Evolutionary conservation across 2,888 invertebrate genomes (phyloP).

Genomic region (Andrena flavipes): DNA sequence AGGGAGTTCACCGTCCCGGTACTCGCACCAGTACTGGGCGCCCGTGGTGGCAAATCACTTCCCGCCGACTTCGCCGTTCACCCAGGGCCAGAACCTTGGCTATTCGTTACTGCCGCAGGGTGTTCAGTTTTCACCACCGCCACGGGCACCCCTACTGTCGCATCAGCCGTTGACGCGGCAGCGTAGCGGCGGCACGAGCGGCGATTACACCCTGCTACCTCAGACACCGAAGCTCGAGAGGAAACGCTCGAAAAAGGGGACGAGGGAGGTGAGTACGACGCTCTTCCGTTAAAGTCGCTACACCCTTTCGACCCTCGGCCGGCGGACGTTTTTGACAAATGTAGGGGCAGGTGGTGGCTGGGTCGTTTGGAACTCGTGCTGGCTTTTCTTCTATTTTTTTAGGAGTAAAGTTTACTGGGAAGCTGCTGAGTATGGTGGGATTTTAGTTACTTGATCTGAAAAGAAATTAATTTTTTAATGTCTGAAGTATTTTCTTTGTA

Average conservation of each 20-base stretch:
- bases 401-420: too few relatives aligned
- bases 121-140: slow-evolving; percentile 80
- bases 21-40: slow-evolving; percentile 88
- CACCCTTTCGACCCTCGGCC: neutral
- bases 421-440: too few relatives aligned
- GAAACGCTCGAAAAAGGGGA: slow-evolving; percentile 80
- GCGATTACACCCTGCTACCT: slow-evolving; percentile 82
- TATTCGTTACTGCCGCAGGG: slow-evolving; percentile 81
- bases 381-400: too few relatives aligned
- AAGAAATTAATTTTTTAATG: too few relatives aligned
- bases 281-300: slow-evolving; percentile 1
- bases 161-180: slow-evolving; percentile 79
- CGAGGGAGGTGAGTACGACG: slow-evolving; percentile 77
- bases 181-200: slow-evolving; percentile 80
- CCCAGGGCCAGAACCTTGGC: slow-evolving; percentile 76
- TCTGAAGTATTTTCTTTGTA: too few relatives aligned
- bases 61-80: slow-evolving; percentile 89
- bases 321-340: neutral
- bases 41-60: slow-evolving; percentile 91
- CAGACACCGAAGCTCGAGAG: slow-evolving; percentile 83
- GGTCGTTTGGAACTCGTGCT: too few relatives aligned
- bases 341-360: too few relatives aligned
- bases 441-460: too few relatives aligned
- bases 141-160: slow-evolving; percentile 73
- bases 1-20: slow-evolving; percentile 86